Percentiles rank a stretch among this genome's conserved stretches.
Evolutionary conservation across 1,140 invertebrate species (phyloP).

Genomic region (Heliothis virescens): DNA sequence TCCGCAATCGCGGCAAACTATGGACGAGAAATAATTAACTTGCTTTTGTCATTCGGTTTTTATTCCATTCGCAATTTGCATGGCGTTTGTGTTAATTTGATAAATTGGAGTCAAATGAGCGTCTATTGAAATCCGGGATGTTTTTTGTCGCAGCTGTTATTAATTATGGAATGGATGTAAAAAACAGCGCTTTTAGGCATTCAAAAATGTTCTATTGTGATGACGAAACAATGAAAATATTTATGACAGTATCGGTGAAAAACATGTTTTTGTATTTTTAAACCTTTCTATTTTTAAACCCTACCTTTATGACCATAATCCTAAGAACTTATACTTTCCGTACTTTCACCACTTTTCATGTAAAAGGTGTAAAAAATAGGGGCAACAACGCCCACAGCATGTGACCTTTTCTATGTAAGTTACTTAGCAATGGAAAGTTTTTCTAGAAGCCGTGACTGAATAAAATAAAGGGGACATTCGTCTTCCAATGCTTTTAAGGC

Average conservation of each 20-base stretch:
- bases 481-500: neutral
- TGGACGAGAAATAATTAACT: conserved; percentile 46
- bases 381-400: no score
- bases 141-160: conserved; percentile 17
- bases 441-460: neutral
- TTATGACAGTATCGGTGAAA: neutral
- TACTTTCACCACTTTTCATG: neutral
- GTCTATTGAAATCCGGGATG: conserved; percentile 24
- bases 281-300: no score
- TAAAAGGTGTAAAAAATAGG: neutral
- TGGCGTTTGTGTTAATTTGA: conserved; percentile 33
- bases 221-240: conserved; percentile 3
- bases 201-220: neutral
- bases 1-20: conserved; percentile 41
- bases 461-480: neutral
- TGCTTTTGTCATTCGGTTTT: conserved; percentile 25
- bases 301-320: no score
- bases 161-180: conserved; percentile 17
- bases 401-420: no score
- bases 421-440: no score
- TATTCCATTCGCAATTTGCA: conserved; percentile 32
- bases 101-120: conserved; percentile 30
- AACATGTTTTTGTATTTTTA: neutral
- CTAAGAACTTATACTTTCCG: no score
- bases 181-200: neutral